Evolutionary conservation across 1,140 invertebrate genomes (phyloP), one percentile per base, ranked within the genome.

Genomic region (Antheraea mylitta): DNA sequence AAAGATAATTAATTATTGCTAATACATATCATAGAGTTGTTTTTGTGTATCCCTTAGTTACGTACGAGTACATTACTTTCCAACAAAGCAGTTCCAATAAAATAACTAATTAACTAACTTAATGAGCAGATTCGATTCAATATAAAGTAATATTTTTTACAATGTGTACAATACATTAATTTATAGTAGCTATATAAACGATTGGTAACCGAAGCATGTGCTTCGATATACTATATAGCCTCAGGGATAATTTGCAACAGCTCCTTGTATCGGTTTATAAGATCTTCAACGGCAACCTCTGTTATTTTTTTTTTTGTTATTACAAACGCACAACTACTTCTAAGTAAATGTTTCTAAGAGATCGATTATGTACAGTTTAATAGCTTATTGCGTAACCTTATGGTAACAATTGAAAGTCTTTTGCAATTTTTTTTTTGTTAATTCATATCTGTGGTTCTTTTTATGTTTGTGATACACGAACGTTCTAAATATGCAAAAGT

Each of bases 291-390:
- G 61, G 63, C 69, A 18, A 70, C 48, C 60, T 66, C 64, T 58
- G 68, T 64, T 60, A 48, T 70, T 71, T 78, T 81, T 78, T 81
- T 79, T 75, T 76, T 77, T 71, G 69, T 73, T 78, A 77, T 70
- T 74, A 72, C 74, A 76, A 76, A 59, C 48, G 64, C 74, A 66
- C 18, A 69, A 71, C 74, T 81, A 77, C 81, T 75, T 81, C 78
- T 73, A 80, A 84, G 77, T 83, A 81, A 89, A 82, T 71, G 77
- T 80, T 78, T 71, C 70, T 64, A 74, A 79, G 74, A 73, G 75
- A 81, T 76, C 78, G 72, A 80, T 81, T 83, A 78, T 85, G 78
- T 86, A 82, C 73, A 66, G 76, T 79, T 81, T 86, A 86, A 88
- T 88, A 81, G 79, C 62, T n/a, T 83, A 73, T 88, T 86, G 71